phyloP scores from a whole-genome alignment of 2,113 vertebrate species.

The Halcyon malimbica region DNA sequence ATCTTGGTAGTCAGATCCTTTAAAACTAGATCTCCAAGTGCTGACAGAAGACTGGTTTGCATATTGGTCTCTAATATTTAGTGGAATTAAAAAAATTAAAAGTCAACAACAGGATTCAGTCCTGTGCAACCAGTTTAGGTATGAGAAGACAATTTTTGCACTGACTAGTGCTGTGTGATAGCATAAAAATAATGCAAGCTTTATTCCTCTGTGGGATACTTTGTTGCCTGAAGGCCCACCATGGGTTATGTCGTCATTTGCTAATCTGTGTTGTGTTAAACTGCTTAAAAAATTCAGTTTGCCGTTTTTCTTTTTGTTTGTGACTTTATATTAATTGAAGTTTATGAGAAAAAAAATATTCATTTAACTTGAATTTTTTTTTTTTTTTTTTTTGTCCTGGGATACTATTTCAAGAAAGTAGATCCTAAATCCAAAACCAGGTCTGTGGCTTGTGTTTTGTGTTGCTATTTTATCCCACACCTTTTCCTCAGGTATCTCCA shows the following conservation, averaged over 20 bases:
- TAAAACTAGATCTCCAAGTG: background rate
- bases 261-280: background rate
- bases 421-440: background rate
- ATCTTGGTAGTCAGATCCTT: background rate
- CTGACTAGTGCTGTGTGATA: background rate
- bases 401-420: background rate
- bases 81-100: background rate
- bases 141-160: background rate
- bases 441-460: background rate
- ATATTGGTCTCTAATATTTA: background rate
- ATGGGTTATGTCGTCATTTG: background rate
- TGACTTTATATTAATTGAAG: background rate
- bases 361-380: background rate
- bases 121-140: background rate
- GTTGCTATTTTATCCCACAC: background rate
- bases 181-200: background rate
- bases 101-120: background rate
- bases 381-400: background rate
- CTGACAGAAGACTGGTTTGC: background rate
- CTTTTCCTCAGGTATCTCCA: background rate
- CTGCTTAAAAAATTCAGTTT: background rate
- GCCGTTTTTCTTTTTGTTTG: background rate
- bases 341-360: background rate
- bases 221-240: background rate
- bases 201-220: background rate